Conservation (phyloP, 2,113 vertebrate genomes). For the Hepsetus odoe region DNA sequence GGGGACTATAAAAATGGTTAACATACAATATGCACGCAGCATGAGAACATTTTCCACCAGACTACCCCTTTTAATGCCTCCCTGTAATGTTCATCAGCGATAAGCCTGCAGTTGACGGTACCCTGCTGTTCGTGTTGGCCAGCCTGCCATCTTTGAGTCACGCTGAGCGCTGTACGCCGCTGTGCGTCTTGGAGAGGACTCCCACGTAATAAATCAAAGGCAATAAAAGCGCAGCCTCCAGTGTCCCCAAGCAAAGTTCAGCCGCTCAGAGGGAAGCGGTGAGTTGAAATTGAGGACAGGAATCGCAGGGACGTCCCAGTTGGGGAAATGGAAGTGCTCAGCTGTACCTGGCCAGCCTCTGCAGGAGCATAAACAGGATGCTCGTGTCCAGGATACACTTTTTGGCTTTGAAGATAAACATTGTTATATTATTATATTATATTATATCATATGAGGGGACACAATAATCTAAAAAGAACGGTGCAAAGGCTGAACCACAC, state of each 20-base stretch:
- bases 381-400: neutral
- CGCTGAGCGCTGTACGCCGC: neutral
- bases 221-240: neutral
- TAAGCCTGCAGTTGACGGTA: neutral
- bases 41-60: no score
- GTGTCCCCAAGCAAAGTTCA: constrained; percentile 16
- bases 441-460: no score
- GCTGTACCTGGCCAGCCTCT: neutral
- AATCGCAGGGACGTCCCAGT: neutral
- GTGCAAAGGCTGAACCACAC: no score
- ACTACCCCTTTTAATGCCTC: no score
- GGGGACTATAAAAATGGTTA: no score
- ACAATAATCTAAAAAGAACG: no score
- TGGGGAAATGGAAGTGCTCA: neutral
- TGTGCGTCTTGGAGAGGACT: neutral
- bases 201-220: constrained; percentile 33
- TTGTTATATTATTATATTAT: no score
- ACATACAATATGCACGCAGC: no score
- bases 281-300: constrained; percentile 59
- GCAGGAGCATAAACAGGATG: neutral
- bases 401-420: no score
- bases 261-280: constrained; percentile 46
- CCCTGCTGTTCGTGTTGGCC: neutral
- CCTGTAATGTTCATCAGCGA: no score
- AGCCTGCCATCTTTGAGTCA: neutral